Conservation (phyloP, 2,797 vertebrate species). For the Spinus olivaceus region DNA sequence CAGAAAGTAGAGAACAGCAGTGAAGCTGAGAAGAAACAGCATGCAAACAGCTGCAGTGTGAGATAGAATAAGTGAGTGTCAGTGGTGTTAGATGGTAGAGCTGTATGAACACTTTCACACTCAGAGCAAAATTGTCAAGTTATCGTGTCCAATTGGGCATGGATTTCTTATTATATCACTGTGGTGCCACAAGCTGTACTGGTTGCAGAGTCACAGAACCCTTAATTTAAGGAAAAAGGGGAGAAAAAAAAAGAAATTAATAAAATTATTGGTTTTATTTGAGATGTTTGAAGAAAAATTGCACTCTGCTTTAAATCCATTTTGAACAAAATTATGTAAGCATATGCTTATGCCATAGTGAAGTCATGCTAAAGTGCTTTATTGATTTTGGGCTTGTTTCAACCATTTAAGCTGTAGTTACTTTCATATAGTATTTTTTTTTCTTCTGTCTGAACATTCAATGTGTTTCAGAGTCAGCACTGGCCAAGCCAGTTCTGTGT, state of each 20-base stretch:
- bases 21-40: constrained; percentile 29
- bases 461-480: not conserved
- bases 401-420: not conserved
- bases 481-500: not conserved
- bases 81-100: not conserved
- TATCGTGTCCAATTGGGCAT: constrained; percentile 10
- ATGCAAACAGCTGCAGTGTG: constrained; percentile 35
- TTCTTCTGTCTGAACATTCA: not conserved
- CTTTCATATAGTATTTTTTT: not conserved
- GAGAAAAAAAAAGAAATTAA: not conserved
- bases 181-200: constrained; percentile 34
- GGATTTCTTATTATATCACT: constrained; percentile 53
- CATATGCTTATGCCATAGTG: not conserved
- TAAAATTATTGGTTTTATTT: not conserved
- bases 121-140: constrained; percentile 29
- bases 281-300: not conserved
- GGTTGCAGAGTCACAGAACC: not conserved
- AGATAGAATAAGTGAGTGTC: constrained; percentile 52
- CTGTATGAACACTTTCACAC: constrained; percentile 8
- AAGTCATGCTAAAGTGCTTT: not conserved
- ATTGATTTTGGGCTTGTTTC: not conserved
- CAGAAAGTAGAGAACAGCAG: constrained; percentile 58
- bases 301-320: not conserved
- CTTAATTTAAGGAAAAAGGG: constrained; percentile 17
- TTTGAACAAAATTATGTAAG: not conserved